A percentile compares a stretch with the other conserved stretches of the same genome.
Evolutionary conservation across 2,888 invertebrate genomes (phyloP).

Genomic region (Rhyacophila evoluta): DNA sequence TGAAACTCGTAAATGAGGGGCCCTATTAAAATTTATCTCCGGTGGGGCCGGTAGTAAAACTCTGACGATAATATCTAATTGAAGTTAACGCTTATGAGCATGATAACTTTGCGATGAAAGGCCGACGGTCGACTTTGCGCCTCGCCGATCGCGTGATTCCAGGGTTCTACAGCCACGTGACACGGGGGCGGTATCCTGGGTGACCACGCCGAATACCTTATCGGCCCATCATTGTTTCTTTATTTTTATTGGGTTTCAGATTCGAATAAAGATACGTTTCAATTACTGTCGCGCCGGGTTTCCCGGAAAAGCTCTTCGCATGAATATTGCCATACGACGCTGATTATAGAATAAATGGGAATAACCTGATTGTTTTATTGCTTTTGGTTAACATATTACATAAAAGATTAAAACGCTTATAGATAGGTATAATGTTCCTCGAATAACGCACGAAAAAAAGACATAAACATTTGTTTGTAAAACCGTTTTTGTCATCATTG

Average conservation of each 20-base stretch:
- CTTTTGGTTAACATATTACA: no score
- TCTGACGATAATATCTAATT: conserved; percentile 54
- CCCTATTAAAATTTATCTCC: conserved; percentile 55
- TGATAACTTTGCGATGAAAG: conserved; percentile 54
- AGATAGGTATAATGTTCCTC: no score
- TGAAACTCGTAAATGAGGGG: conserved; percentile 59
- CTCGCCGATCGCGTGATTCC: conserved; percentile 6
- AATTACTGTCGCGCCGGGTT: conserved; percentile 16
- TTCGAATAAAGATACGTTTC: conserved; percentile 18
- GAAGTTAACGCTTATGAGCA: conserved; percentile 54
- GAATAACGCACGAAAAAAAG: no score
- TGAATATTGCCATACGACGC: neutral
- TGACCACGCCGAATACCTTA: conserved; percentile 6
- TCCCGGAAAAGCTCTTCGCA: conserved; percentile 12
- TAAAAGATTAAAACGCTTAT: no score
- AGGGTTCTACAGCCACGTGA: neutral
- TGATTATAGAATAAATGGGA: neutral
- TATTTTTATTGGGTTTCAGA: conserved; percentile 24
- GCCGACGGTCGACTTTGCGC: conserved; percentile 43
- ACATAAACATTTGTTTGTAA: no score
- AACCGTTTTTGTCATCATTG: no score
- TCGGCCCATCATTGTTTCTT: conserved; percentile 24
- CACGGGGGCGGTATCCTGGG: conserved; percentile 7
- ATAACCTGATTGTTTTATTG: neutral
- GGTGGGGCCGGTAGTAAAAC: conserved; percentile 49